Evolutionary conservation across 2,888 invertebrate species (phyloP).

Genomic region (Rhamnusium bicolor): DNA sequence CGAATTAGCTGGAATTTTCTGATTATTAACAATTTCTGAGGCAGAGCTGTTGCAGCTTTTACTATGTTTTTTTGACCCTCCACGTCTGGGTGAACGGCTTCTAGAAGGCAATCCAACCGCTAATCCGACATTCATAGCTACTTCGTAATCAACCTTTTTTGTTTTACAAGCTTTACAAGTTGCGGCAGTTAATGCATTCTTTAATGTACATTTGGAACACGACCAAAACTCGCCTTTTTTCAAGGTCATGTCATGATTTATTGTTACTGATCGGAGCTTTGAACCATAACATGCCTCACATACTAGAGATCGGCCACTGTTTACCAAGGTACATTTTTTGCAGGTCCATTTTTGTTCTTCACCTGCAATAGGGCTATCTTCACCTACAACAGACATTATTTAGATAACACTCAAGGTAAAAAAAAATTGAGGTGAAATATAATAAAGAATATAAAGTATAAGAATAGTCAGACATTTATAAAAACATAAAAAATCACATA

Average conservation of each 20-base stretch:
- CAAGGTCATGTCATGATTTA: conserved; percentile 79
- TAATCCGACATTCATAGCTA: conserved; percentile 62
- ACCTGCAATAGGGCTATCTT: conserved; percentile 36
- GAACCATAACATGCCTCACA: conserved; percentile 94
- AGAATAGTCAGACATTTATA: too few species aligned
- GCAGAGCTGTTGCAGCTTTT: conserved; percentile 24
- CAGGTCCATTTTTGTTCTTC: conserved; percentile 84
- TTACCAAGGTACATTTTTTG: conserved; percentile 89
- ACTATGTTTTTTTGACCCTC: conserved; percentile 50
- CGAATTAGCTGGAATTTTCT: conserved; percentile 32
- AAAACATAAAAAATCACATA: too few species aligned
- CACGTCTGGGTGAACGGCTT: conserved; percentile 74
- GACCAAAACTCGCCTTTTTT: conserved; percentile 85
- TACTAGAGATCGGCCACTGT: conserved; percentile 79
- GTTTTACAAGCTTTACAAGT: conserved; percentile 87
- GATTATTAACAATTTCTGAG: conserved; percentile 11
- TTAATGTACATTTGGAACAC: conserved; percentile 86
- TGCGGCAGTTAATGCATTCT: conserved; percentile 81
- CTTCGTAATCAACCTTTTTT: conserved; percentile 55
- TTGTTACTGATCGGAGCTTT: conserved; percentile 79
- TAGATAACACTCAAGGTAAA: neutral
- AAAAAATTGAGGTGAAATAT: neutral
- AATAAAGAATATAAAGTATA: too few species aligned
- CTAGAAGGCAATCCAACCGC: conserved; percentile 65
- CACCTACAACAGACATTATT: conserved; percentile 40